Base-by-base conservation (phyloP, 2,797 vertebrate genomes). In the Eulemur coronatus region DNA sequence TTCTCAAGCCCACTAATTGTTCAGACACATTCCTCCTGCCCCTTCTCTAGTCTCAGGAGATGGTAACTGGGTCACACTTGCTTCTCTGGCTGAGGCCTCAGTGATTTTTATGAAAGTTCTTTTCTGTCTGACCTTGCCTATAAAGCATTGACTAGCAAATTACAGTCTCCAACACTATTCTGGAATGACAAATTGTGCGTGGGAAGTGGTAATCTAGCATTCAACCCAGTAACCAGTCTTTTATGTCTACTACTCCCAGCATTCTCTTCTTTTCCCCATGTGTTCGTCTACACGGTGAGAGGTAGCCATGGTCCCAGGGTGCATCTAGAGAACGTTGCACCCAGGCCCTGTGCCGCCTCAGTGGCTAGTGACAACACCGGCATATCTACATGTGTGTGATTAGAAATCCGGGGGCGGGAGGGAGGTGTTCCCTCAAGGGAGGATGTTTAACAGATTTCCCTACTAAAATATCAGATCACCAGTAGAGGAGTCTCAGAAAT, bases 131-230 rank as follows among this genome's bases (percentile, higher is more conserved):
- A 98, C 99, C 98, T 98, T 98, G 98, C 95, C 98, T 97, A 97
- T 97, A 96, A 98, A 97, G 94, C 75, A 20, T 91, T 94, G 96
- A 98, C 98, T 97, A 97, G 98, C 97, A 98, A 98, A 98, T 98
- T 92, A 98, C 13, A 96, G 97, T 98, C 97, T 98, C 98, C 96
- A 75, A n/a, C 88, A 50, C 35, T 35, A 73, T 86, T 95, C 75
- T 22, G 93, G 98, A 98, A 97, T 98, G 98, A 98, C 98, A 98
- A 98, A 98, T 98, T 97, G 97, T 96, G 63, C 98, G 98, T 98
- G 98, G 96, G 97, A 84, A 89, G 94, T 75, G 97, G 95, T 98
- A 63, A 98, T 98, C 98, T 95, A 76, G 97, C 97, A 97, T 98
- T 98, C 97, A 79, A 96, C 96, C 96, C 76, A 78, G 96, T 98